phyloP scores from a whole-genome alignment of 2,888 invertebrate genomes.

The Dicranocentrus wangi region DNA sequence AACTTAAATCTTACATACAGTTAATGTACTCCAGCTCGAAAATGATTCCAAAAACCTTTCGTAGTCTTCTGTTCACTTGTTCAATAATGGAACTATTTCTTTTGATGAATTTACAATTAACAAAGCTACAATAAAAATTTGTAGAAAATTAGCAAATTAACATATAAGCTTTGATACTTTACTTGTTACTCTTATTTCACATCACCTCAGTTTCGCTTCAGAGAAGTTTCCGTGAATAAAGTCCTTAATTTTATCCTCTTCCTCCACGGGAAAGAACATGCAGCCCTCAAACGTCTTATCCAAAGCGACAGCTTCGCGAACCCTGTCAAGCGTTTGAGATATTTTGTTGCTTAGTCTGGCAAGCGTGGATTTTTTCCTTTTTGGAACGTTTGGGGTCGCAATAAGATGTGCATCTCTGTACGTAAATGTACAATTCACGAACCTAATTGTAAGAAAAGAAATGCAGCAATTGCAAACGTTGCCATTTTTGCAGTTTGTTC shows the following conservation, averaged over 20 bases:
- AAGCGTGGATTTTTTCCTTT: constrained; percentile 14
- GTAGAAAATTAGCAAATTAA: too few species aligned
- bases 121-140: constrained; percentile 40
- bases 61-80: constrained; percentile 29
- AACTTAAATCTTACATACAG: constrained; percentile 22
- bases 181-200: neutral
- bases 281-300: constrained; percentile 24
- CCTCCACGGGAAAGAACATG: constrained; percentile 33
- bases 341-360: neutral
- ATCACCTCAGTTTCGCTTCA: constrained; percentile 33
- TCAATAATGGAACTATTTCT: constrained; percentile 36
- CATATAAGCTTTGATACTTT: too few species aligned
- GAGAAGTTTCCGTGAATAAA: constrained; percentile 34
- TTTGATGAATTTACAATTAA: constrained; percentile 47
- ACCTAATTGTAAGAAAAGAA: too few species aligned
- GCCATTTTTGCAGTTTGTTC: neutral
- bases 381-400: neutral
- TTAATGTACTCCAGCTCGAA: constrained; percentile 44
- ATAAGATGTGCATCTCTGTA: constrained; percentile 34
- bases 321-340: constrained; percentile 8
- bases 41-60: constrained; percentile 46
- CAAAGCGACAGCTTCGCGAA: constrained; percentile 5
- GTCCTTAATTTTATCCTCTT: constrained; percentile 34
- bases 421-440: constrained; percentile 45
- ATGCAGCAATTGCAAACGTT: neutral